Percentiles rank a stretch among this genome's conserved stretches.
These are phyloP conservation scores for Haliaeetus leucogaster DNA, from an alignment of 2,113 vertebrate genomes.

Conservation along the genomic window DNA sequence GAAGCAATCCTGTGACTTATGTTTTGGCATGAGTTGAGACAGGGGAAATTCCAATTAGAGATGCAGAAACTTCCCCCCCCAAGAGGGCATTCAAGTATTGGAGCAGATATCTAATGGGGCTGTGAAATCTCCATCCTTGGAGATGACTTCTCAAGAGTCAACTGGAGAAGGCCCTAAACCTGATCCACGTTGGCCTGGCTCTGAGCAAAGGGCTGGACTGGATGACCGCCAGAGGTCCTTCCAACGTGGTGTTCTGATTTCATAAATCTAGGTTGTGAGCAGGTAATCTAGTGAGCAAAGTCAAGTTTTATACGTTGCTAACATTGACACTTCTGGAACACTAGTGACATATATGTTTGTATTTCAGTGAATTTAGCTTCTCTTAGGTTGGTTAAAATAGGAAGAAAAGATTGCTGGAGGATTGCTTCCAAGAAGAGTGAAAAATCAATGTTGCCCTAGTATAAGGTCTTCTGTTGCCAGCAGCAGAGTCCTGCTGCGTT, in stretches of 20 bases:
- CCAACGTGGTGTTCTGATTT: neutral
- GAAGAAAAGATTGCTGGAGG: neutral
- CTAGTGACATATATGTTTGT: rapidly evolving
- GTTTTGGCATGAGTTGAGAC: neutral
- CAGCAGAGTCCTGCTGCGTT: neutral
- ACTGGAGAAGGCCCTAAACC: neutral
- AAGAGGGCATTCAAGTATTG: neutral
- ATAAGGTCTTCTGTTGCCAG: neutral
- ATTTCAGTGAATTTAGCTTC: neutral
- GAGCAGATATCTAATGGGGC: neutral
- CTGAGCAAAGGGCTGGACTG: neutral
- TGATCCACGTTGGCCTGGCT: neutral
- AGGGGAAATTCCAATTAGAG: neutral
- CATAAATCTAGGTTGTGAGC: neutral
- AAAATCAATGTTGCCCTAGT: neutral
- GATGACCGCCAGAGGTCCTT: neutral
- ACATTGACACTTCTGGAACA: neutral
- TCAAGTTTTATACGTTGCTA: neutral
- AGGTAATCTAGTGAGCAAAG: neutral
- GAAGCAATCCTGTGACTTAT: neutral
- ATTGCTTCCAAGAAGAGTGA: neutral
- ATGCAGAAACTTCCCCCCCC: neutral
- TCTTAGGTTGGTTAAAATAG: neutral
- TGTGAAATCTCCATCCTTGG: neutral
- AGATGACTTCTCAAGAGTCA: neutral